Percentiles rank a stretch among this genome's conserved stretches.
Evolutionary conservation across 2,113 vertebrate genomes (phyloP).

Genomic region (Ceyx melanurus): DNA sequence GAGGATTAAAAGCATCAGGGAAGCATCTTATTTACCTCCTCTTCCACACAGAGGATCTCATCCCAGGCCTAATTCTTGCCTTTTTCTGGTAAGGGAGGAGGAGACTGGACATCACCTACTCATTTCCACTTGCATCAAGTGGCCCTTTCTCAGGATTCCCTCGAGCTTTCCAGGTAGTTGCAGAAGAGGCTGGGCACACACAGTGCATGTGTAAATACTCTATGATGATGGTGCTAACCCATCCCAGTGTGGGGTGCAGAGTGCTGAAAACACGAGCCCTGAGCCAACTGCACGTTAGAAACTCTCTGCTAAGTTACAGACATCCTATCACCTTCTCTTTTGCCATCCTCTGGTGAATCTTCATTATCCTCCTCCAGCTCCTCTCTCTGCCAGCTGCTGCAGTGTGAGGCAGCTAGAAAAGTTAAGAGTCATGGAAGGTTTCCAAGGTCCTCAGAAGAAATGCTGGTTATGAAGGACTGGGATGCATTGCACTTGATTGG

Average conservation of each 20-base stretch:
- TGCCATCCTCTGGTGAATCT: neutral
- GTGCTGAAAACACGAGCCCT: neutral
- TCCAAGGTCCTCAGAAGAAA: constrained; percentile 6
- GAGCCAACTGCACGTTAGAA: neutral
- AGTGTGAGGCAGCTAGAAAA: neutral
- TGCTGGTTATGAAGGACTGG: neutral
- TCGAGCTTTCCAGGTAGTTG: neutral
- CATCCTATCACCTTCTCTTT: neutral
- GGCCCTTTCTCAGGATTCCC: neutral
- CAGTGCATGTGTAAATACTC: fast-evolving
- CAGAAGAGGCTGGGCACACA: neutral
- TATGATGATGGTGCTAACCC: neutral
- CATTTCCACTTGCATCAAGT: neutral
- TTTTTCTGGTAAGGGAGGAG: neutral
- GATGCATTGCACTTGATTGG: neutral
- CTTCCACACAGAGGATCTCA: neutral
- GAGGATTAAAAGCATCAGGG: neutral
- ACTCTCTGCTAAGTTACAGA: neutral
- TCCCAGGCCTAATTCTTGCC: neutral
- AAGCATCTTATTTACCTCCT: neutral
- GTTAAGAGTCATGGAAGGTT: neutral
- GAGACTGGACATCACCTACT: neutral
- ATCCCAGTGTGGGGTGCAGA: neutral
- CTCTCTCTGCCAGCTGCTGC: neutral
- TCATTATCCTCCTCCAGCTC: neutral